phyloP scores from a whole-genome alignment of 2,888 invertebrate species.

The Anticlea derivata region DNA sequence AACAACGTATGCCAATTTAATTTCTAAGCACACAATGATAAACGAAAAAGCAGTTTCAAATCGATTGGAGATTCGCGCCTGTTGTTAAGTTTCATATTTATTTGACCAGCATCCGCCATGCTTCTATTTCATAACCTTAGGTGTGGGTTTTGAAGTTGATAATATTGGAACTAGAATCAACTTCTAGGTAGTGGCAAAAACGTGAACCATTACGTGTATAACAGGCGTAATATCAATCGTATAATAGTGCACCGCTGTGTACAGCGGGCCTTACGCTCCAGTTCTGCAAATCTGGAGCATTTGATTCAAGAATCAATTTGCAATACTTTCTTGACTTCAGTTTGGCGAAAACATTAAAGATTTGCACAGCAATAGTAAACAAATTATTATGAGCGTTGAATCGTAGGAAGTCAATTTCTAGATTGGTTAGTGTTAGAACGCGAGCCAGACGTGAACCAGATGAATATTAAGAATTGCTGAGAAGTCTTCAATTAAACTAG shows the following conservation, averaged over 20 bases:
- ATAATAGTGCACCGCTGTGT: not conserved
- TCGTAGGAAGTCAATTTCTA: not conserved
- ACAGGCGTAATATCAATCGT: too few relatives aligned
- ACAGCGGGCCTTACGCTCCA: not conserved
- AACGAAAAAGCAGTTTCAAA: conserved; percentile 14
- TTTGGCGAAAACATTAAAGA: conserved; percentile 43
- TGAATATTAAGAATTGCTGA: too few relatives aligned
- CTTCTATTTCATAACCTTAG: not conserved
- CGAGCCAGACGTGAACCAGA: too few relatives aligned
- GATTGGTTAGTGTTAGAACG: not conserved
- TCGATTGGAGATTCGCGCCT: conserved; percentile 11
- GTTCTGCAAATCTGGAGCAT: conserved; percentile 13
- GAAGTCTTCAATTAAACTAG: too few relatives aligned
- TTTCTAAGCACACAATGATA: conserved; percentile 23
- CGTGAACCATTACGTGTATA: too few relatives aligned
- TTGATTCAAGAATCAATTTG: conserved; percentile 25
- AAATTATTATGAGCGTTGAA: not conserved
- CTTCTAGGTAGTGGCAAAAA: too few relatives aligned
- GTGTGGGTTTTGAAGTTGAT: not conserved
- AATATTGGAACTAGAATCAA: too few relatives aligned
- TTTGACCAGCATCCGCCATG: conserved; percentile 12
- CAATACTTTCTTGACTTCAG: conserved; percentile 44
- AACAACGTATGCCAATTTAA: conserved; percentile 26
- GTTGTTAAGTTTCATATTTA: not conserved
- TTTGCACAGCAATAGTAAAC: too few relatives aligned